A percentile compares a stretch with the other conserved stretches of the same genome.
Evolutionary conservation across 2,113 vertebrate genomes (phyloP).

Genomic region (Upupa epops): DNA sequence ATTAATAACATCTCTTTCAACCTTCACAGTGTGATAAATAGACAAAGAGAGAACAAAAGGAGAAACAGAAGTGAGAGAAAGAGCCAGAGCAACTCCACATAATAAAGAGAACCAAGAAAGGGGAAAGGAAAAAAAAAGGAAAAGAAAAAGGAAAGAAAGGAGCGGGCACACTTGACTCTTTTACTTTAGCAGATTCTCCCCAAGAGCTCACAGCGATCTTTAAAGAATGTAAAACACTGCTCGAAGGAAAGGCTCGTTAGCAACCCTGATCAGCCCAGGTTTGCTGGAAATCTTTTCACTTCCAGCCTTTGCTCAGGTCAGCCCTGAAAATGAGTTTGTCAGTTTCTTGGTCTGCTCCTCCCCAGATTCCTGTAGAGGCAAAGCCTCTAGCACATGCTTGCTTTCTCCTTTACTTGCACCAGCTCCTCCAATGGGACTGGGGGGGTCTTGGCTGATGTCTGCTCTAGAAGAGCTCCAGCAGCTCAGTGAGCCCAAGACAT

Average conservation of each 20-base stretch:
- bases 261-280: constrained; percentile 75
- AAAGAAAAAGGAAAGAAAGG: constrained; percentile 69
- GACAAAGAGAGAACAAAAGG: constrained; percentile 98
- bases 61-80: constrained; percentile 87
- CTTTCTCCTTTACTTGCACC: background rate
- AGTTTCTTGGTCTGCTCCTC: constrained; percentile 56
- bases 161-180: constrained; percentile 74
- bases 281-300: constrained; percentile 78
- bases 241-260: constrained; percentile 81
- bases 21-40: constrained; percentile 99
- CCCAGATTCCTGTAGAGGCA: background rate
- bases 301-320: constrained; percentile 73
- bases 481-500: background rate
- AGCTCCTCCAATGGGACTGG: accelerated
- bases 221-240: constrained; percentile 73
- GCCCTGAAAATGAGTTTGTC: constrained; percentile 71
- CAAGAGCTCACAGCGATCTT: constrained; percentile 67
- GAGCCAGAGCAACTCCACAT: constrained; percentile 84
- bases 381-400: background rate
- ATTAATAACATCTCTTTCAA: constrained; percentile 99
- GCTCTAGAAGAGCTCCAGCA: background rate
- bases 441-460: accelerated
- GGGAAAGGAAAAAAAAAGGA: constrained; percentile 70
- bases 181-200: constrained; percentile 70
- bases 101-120: constrained; percentile 84